These are phyloP conservation scores for Macaca mulatta DNA, from an alignment of 2,113 vertebrate genomes.

Conservation along the genomic window DNA sequence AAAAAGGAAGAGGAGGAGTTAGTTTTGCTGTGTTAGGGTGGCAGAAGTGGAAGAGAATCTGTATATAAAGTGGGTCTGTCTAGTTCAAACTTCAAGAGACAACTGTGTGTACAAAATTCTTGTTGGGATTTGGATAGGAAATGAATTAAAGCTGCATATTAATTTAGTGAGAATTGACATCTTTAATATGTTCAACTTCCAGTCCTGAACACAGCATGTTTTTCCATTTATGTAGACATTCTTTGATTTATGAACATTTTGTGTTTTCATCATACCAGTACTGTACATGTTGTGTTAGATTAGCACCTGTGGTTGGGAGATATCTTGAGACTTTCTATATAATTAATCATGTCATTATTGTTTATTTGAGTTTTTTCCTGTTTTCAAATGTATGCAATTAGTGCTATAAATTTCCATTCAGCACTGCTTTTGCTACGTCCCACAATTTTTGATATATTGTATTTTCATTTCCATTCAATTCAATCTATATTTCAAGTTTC, in stretches of 20 bases:
- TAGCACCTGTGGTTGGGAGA: neutral
- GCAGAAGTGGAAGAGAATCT: neutral
- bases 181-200: neutral
- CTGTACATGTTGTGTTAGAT: neutral
- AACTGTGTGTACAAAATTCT: neutral
- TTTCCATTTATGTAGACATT: neutral
- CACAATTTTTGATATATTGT: neutral
- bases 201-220: neutral
- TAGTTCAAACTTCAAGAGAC: neutral
- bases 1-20: neutral
- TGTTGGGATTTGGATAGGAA: neutral
- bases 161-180: neutral
- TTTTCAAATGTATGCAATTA: neutral
- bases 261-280: neutral
- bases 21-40: neutral
- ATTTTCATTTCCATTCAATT: neutral
- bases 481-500: neutral
- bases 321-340: neutral
- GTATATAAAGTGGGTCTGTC: neutral
- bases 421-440: neutral
- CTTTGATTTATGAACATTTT: neutral
- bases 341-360: neutral
- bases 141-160: neutral
- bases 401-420: neutral
- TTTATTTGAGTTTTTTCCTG: neutral